A percentile compares a stretch with the other conserved stretches of the same genome.
phyloP scores from a whole-genome alignment of 2,113 vertebrate genomes.

The Labeo rohita region DNA sequence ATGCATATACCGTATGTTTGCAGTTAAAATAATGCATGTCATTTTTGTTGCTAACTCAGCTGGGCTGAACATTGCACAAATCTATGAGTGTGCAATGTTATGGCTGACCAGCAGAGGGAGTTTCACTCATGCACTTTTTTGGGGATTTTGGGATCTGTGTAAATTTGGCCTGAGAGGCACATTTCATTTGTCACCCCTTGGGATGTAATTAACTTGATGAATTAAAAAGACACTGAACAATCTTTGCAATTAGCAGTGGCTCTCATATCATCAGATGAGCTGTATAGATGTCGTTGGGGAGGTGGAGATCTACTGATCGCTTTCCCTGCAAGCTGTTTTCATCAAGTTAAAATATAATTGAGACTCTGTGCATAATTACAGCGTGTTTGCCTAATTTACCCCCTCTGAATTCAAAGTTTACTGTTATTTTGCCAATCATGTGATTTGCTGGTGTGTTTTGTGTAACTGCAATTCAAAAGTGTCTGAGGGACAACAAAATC shows the following conservation, averaged over 20 bases:
- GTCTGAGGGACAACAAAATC: background rate
- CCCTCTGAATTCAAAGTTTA: background rate
- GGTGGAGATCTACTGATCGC: background rate
- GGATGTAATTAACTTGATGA: slow-evolving; percentile 40
- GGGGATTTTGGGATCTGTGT: slow-evolving; percentile 7
- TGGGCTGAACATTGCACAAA: background rate
- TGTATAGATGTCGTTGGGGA: slow-evolving; percentile 8
- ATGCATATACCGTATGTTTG: background rate
- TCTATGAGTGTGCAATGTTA: slow-evolving; percentile 44
- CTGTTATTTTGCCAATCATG: background rate
- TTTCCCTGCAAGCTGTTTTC: slow-evolving; percentile 20
- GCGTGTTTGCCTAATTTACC: slow-evolving; percentile 8
- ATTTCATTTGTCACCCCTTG: slow-evolving; percentile 27
- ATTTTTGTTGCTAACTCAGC: background rate
- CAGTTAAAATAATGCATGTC: background rate
- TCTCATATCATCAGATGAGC: slow-evolving; percentile 23
- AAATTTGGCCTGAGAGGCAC: slow-evolving; percentile 27
- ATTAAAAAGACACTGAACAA: slow-evolving; percentile 33
- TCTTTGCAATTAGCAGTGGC: slow-evolving; percentile 34
- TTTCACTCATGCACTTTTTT: slow-evolving; percentile 1
- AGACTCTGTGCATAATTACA: slow-evolving; percentile 24
- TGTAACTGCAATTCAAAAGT: background rate
- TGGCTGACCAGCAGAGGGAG: slow-evolving; percentile 66
- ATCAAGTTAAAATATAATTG: slow-evolving; percentile 43
- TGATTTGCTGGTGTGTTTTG: background rate